Evolutionary conservation across 2,113 vertebrate genomes (phyloP).

Genomic region (Grallaria varia): DNA sequence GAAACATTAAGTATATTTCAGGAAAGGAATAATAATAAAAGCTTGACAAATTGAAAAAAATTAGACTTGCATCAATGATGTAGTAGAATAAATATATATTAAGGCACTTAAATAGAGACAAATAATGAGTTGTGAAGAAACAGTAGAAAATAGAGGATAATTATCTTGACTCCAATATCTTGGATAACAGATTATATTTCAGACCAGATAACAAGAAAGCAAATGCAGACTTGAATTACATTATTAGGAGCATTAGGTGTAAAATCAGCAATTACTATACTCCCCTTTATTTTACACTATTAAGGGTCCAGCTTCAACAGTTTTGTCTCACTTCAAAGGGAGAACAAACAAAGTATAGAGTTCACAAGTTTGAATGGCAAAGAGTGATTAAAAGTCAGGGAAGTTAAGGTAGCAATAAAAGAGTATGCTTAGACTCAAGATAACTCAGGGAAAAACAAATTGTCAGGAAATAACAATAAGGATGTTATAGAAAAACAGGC

Average conservation of each 20-base stretch:
- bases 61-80: not conserved
- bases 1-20: constrained; percentile 31
- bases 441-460: not conserved
- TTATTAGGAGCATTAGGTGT: not conserved
- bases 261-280: not conserved
- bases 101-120: not conserved
- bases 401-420: not conserved
- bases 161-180: not conserved
- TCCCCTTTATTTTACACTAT: not conserved
- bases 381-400: not conserved
- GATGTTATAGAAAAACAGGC: not conserved
- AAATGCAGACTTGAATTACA: not conserved
- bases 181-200: not conserved
- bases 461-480: not conserved
- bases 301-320: not conserved
- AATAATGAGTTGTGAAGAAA: not conserved
- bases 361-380: not conserved
- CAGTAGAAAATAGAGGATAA: not conserved
- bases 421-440: not conserved
- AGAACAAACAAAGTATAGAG: not conserved
- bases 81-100: not conserved
- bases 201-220: not conserved
- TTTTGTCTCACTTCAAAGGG: not conserved
- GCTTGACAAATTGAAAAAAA: constrained; percentile 8
- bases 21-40: constrained; percentile 28